Base-by-base conservation (phyloP, 2,888 invertebrate species). In the Trissolcus japonicus region DNA sequence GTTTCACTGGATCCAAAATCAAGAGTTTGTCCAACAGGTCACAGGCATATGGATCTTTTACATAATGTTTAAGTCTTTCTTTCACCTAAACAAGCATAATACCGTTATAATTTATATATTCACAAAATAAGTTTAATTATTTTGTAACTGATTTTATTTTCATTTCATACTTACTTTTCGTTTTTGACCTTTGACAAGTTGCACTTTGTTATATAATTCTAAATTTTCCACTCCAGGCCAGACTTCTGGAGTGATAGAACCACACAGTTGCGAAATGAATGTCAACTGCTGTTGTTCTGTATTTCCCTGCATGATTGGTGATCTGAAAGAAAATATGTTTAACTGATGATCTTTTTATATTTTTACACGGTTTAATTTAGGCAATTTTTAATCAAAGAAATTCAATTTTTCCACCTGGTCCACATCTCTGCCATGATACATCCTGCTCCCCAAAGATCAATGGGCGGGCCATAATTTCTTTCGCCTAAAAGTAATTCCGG, bases 391-490 rank as follows among this genome's bases (percentile, higher is more conserved):
- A n/a, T 25, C 4, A 29, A 54, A 43, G 6, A 17, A 0, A 17
- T 51, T 51, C 9, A 2, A 11, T 19, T 17, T 9, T 1, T 51
- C 14, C 53, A 75, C 68, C 75, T 35, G 0, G 76, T 76, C 76
- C 76, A 76, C 76, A 76, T 76, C 65, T 76, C 99, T 0, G 99
- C 99, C 99, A 99, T 99, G 78, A 99, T 99, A 87, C 99, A 99
- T 0, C 99, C 99, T 0, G 98, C 98, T 0, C 96, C 96, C 96
- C 96, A 96, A 91, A 99, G 93, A 90, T 99, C 99, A 13, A 99
- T 98, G 0, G 98, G 96, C 0, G 98, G 97, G 0, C 98, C 98
- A 86, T 99, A 99, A 90, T 98, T 97, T 11, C 99, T 92, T 84
- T 98, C 96, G 43, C 97, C 94, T 6, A 94, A 87, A 14, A 94